Evolutionary conservation across 2,888 invertebrate species (phyloP).

Genomic region (Apotomis turbidana): DNA sequence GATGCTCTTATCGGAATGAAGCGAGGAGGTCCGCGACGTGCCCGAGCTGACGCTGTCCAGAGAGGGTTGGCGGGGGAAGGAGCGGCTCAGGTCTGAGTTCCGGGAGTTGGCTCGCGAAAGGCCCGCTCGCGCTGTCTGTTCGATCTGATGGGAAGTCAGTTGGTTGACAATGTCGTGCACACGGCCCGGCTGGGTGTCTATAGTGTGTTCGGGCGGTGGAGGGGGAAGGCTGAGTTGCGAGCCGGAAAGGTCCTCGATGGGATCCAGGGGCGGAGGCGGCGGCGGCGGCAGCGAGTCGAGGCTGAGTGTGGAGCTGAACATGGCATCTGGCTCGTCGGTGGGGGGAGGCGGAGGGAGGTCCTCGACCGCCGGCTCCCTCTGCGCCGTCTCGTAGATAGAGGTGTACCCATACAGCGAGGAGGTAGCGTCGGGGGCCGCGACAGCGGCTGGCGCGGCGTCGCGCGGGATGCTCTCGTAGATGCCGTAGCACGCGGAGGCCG

Average conservation of each 20-base stretch:
- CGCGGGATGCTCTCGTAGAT: constrained; percentile 68
- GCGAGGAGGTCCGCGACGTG: constrained; percentile 73
- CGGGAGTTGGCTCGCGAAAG: constrained; percentile 68
- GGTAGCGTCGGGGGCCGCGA: constrained; percentile 62
- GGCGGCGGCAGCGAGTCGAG: constrained; percentile 92
- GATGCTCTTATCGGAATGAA: constrained; percentile 72
- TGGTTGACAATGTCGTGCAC: constrained; percentile 76
- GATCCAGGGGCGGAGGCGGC: constrained; percentile 85
- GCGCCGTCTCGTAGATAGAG: constrained; percentile 74
- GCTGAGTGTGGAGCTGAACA: constrained; percentile 90
- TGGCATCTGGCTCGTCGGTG: constrained; percentile 79
- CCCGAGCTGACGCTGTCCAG: constrained; percentile 82
- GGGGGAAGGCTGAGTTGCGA: constrained; percentile 91
- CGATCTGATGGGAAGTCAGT: constrained; percentile 70
- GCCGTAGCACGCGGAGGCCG: constrained; percentile 62
- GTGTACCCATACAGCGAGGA: constrained; percentile 75
- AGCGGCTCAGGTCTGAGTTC: constrained; percentile 64
- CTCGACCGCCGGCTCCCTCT: constrained; percentile 59
- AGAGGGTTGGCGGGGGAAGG: constrained; percentile 83
- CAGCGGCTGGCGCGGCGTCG: constrained; percentile 52
- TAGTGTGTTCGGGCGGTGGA: constrained; percentile 85
- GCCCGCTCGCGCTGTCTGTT: constrained; percentile 67
- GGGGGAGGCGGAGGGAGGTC: constrained; percentile 89
- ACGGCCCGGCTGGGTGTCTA: constrained; percentile 65
- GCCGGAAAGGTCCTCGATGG: constrained; percentile 84